Evolutionary conservation across 2,888 invertebrate species (phyloP), one percentile per base, ranked within the genome.

Genomic region (Rutpela maculata): DNA sequence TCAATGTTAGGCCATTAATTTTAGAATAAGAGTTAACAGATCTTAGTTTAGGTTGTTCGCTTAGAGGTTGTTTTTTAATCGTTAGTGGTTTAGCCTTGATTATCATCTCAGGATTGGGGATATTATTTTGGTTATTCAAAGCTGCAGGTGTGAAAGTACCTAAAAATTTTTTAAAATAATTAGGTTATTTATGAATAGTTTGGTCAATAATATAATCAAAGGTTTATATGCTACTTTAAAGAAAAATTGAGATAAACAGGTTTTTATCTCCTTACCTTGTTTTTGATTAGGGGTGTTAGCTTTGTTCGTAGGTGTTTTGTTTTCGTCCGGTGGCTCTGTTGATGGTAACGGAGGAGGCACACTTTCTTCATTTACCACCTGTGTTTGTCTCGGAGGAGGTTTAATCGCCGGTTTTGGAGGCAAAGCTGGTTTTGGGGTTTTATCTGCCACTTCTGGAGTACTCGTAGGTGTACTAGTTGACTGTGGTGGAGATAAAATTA

Each of bases 71-170:
- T 88, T 97, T 97, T 89, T 96, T 94, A 80, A 96, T 94, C 63
- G 96, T 96, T 78, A 97, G 89, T 0, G 96, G 96, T 83, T 95
- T 94, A 0, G 97, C 96, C 90, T 97, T 97, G 81, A 97, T 94
- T 75, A 89, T 87, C 88, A 87, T 88, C 77, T 88, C 88, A 0
- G 83, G 68, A 62, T 80, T 83, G 38, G 81, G 75, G 26, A 78
- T 77, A 78, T 79, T 65, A 88, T 90, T 68, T 88, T 89, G 38
- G 86, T 86, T 78, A 90, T 90, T 70, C 89, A 89, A 81, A 60
- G 80, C 57, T 59, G 74, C 59, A 50, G 74, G 70, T 71, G 78
- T 35, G 56, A 68, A 56, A 19, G 66, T 62, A 63, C 75, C 80
- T 80, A 74, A 56, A 77, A 78, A 78, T 63, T 19, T 50, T 68